Conservation (phyloP, 2,888 invertebrate species). For the Crocallis elinguaria region DNA sequence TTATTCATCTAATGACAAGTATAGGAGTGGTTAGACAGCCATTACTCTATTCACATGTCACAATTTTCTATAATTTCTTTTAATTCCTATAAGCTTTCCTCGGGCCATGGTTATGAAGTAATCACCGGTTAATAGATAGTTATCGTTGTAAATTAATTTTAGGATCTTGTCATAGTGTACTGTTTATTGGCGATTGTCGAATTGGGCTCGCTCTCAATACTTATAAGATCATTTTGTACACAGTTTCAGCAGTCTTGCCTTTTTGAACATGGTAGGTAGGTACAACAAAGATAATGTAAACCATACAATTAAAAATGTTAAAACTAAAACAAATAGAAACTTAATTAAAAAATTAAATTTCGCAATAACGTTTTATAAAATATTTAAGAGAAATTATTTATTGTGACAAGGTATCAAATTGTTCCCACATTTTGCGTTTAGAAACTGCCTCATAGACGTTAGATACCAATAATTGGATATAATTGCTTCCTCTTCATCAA, state of each 20-base stretch:
- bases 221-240: no score
- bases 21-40: background rate
- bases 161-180: background rate
- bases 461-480: constrained; percentile 24
- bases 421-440: background rate
- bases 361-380: background rate
- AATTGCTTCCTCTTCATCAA: constrained; percentile 37
- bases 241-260: no score
- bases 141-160: background rate
- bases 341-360: no score
- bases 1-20: background rate
- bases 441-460: constrained; percentile 10
- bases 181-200: no score
- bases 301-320: no score
- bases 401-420: background rate
- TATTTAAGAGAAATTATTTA: background rate
- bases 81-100: background rate
- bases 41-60: constrained; percentile 6
- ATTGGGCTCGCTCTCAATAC: no score
- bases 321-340: no score
- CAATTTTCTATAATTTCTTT: constrained; percentile 1
- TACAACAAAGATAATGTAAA: no score
- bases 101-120: constrained; percentile 2
- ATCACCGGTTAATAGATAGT: background rate
- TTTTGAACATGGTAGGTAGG: no score